These are phyloP conservation scores for Seira musarum DNA, from an alignment of 2,888 invertebrate species.

Conservation along the genomic window DNA sequence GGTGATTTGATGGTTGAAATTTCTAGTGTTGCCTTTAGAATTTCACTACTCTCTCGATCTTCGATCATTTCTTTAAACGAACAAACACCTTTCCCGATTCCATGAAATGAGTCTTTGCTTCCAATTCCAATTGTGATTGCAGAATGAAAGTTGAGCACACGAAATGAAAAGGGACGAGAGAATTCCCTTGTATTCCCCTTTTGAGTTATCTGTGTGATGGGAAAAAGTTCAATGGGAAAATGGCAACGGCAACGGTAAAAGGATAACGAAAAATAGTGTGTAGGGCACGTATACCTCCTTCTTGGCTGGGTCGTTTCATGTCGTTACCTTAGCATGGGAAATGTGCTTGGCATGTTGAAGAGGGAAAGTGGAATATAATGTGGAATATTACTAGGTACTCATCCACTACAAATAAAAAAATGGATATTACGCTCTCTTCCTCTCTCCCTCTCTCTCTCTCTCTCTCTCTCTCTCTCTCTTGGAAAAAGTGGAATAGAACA, in stretches of 20 bases:
- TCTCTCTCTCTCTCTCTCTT: no score
- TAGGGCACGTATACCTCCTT: no score
- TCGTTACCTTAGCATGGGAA: not conserved
- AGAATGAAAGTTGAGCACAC: no score
- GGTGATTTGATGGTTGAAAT: slow-evolving; percentile 17
- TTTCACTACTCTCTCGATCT: not conserved
- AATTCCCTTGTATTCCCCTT: not conserved
- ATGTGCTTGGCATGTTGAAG: not conserved
- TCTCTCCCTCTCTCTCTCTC: no score
- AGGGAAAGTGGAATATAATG: slow-evolving; percentile 30
- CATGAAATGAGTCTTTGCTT: no score
- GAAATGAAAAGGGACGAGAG: not conserved
- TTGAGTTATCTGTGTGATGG: no score
- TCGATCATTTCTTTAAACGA: not conserved
- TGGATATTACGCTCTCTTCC: not conserved
- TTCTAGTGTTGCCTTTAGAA: not conserved
- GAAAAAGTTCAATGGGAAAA: no score
- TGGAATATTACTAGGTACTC: slow-evolving; percentile 21
- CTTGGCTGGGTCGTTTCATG: not conserved
- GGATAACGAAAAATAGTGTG: not conserved
- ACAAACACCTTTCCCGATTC: no score
- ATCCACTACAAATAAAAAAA: slow-evolving; percentile 3
- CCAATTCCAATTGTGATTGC: no score
- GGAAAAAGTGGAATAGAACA: slow-evolving; percentile 1
- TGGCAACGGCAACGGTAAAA: no score